Evolutionary conservation across 2,888 invertebrate species (phyloP), one percentile per base, ranked within the genome.

Genomic region (Drosophila emarginata): DNA sequence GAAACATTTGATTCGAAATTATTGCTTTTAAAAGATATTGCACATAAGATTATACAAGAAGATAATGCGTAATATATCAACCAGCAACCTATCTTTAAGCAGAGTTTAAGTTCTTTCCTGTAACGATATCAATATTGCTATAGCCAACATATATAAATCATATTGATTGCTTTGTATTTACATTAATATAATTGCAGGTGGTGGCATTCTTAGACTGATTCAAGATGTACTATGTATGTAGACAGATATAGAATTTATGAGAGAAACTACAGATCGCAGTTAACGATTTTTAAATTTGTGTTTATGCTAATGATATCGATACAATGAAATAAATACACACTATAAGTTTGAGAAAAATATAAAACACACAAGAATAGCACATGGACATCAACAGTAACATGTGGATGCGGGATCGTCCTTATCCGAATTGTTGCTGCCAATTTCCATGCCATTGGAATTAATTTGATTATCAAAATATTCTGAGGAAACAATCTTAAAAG

Each of bases 351-450:
- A 69, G 37, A 65, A 72, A 23, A 56, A 64, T 9, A 21, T 26
- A 28, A 52, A 53, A 59, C 52, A 52, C 14, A 61, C 23, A 57
- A 52, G n/a, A 45, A 9, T 7, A 14, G 21, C 21, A 14, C 11
- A 59, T 26, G 26, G 18, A 26, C 59, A 81, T 87, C 81, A 89
- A 78, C 89, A 89, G 60, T 76, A 84, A 74, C 89, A 89, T 32
- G 76, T 76, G 21, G 86, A 78, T 32, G 63, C 57, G 23, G 40
- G 58, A 5, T 67, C 53, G 26, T 76, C 80, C 9, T 68, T 62
- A 9, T 80, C 77, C 37, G 18, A 45, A 11, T 60, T 64, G 23
- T 63, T 65, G 57, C 76, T 74, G 7, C 69, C 76, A 14, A 89
- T 70, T 39, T 78, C 76, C 60, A 89, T 61, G 11, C 77, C 80